A percentile compares a stretch with the other conserved stretches of the same genome.
Conservation (phyloP, 1,140 invertebrate genomes). For the Papilio glaucus region DNA sequence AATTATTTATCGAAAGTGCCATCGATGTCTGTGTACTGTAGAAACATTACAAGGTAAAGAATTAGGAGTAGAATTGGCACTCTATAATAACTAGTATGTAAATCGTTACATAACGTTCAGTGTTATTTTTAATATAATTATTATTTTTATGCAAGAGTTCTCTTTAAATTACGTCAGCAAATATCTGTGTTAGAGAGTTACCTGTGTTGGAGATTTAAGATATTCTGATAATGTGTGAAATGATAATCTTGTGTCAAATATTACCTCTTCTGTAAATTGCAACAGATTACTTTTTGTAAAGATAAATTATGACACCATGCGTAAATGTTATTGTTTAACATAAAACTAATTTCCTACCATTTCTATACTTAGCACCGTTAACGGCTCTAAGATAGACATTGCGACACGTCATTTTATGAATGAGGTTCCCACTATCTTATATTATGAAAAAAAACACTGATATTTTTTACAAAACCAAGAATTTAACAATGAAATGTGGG, state of each 20-base stretch:
- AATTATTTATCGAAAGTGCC: conserved; percentile 27
- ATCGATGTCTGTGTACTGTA: conserved; percentile 21
- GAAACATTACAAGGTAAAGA: conserved; percentile 19
- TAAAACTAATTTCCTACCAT: neutral
- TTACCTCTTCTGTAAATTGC: too few relatives aligned
- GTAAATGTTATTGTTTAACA: neutral
- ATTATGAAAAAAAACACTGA: too few relatives aligned
- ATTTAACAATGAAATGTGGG: neutral
- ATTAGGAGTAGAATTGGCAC: neutral
- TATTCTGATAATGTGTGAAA: too few relatives aligned
- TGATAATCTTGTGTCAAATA: too few relatives aligned
- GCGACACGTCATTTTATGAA: neutral
- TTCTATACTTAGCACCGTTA: neutral
- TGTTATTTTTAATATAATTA: neutral
- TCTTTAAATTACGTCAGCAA: too few relatives aligned
- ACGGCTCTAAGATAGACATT: neutral
- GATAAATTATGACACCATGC: neutral
- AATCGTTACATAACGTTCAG: neutral
- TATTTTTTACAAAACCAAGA: neutral
- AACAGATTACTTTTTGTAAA: neutral
- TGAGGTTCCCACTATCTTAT: neutral
- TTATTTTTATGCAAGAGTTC: neutral
- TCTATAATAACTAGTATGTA: conserved; percentile 14
- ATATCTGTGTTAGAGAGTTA: too few relatives aligned
- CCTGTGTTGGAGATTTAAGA: too few relatives aligned